A percentile compares a stretch with the other conserved stretches of the same genome.
These are phyloP conservation scores for Amphilophus citrinellus DNA, from an alignment of 2,113 vertebrate species.

Conservation along the genomic window DNA sequence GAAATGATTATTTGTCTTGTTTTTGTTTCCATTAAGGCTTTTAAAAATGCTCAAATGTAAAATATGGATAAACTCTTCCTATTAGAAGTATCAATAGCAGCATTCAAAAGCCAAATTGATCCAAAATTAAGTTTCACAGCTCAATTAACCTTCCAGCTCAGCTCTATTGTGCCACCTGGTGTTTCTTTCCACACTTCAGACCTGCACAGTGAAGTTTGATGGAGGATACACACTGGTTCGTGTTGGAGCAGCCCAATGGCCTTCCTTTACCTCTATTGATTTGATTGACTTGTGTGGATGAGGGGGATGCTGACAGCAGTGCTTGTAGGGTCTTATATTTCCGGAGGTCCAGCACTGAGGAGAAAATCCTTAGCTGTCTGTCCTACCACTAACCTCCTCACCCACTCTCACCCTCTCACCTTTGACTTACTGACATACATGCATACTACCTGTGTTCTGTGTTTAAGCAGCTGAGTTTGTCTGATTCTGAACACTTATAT, in stretches of 20 bases:
- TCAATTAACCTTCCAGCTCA: conserved; percentile 26
- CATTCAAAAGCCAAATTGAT: neutral
- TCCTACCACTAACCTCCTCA: neutral
- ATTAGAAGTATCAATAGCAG: neutral
- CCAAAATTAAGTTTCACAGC: neutral
- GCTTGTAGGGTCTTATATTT: conserved; percentile 39
- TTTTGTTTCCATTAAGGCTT: neutral
- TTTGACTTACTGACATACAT: neutral
- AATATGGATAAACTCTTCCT: neutral
- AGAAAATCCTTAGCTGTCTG: conserved; percentile 12
- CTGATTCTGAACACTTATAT: neutral
- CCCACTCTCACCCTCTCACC: neutral
- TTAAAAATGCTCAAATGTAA: neutral
- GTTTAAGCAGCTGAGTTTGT: neutral
- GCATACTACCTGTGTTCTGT: neutral
- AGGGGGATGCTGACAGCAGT: conserved; percentile 61
- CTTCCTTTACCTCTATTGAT: conserved; percentile 54
- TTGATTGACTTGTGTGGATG: conserved; percentile 53
- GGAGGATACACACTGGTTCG: neutral
- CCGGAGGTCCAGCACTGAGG: conserved; percentile 38
- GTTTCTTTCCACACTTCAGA: conserved; percentile 34
- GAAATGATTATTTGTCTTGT: neutral
- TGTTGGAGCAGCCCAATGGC: conserved; percentile 17
- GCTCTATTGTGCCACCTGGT: conserved; percentile 68
- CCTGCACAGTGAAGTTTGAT: neutral